These are phyloP conservation scores for Tringa solitaria DNA, from an alignment of 2,113 vertebrate species.

Conservation along the genomic window DNA sequence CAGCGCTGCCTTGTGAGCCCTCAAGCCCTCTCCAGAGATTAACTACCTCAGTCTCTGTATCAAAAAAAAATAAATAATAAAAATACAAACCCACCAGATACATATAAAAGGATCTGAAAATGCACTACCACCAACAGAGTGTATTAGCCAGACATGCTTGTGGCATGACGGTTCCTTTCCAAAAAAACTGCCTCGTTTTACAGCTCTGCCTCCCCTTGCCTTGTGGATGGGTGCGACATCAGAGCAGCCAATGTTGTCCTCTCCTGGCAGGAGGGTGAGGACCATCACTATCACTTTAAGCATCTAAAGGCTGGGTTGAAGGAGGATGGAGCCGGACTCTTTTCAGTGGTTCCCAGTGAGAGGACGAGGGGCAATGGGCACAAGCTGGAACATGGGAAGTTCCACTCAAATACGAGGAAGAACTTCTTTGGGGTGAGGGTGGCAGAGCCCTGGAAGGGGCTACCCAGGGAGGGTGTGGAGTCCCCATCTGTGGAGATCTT, in stretches of 20 bases:
- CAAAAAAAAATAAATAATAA: not conserved
- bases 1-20: not conserved
- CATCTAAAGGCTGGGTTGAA: too few relatives aligned
- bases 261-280: not conserved
- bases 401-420: too few relatives aligned
- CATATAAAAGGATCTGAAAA: not conserved
- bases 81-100: not conserved
- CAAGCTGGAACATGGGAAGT: too few relatives aligned
- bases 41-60: not conserved
- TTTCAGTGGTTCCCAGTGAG: too few relatives aligned
- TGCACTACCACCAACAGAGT: not conserved
- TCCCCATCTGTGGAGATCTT: too few relatives aligned
- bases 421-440: too few relatives aligned
- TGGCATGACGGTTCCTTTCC: not conserved
- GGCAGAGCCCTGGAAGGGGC: too few relatives aligned
- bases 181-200: not conserved
- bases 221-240: not conserved
- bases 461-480: too few relatives aligned
- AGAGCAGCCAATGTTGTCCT: not conserved
- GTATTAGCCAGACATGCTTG: not conserved
- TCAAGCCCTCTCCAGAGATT: not conserved
- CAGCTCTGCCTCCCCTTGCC: not conserved
- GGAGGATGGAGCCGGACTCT: too few relatives aligned
- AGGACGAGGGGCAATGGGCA: too few relatives aligned
- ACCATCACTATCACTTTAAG: not conserved